Evolutionary conservation across 2,113 vertebrate genomes (phyloP), one percentile per base, ranked within the genome.

Genomic region (Reinhardtius hippoglossoides): DNA sequence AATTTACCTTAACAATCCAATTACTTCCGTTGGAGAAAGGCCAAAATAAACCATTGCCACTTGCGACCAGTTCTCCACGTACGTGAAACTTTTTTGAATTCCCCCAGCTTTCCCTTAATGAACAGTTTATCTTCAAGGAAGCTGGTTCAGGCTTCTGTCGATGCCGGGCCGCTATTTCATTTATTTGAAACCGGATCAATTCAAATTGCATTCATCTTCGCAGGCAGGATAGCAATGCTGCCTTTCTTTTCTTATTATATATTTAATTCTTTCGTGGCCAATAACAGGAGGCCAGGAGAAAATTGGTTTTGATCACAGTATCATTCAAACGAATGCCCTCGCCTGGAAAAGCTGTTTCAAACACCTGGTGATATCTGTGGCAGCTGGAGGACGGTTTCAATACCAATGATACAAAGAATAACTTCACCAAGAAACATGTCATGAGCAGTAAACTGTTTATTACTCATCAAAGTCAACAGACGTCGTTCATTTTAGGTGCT

Each of bases 1-100:
- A 66, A 18, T 21, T 86, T 67, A 26, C 61, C 64, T 88, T 74
- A 77, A 78, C 71, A 85, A 76, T 78, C 71, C 84, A 84, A 88
- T 91, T 82, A 60, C 54, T 79, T 79, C 40, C 48, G 55, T 23
- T 78, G 85, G 65, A 82, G 54, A 35, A 60, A 40, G 71, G 70
- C 75, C 83, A 89, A 66, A 78, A 69, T 58, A 67, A 42, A 83
- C 83, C 74, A 83, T 85, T 68, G 70, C 63, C 54, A 67, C 78
- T 81, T 60, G 67, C 58, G 70, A 66, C 70, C 52, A 37, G 54
- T 31, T 31, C 31, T 31, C 6, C 6, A 1, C 6, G 31, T 24
- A 56, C 54, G 23, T 56, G 71, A 62, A 46, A 71, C 64, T 69
- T 84, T 60, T 74, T 16, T 74, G 5, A 35, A 79, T 79, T 76